These are phyloP conservation scores for Dysidea cf. avara DNA, from an alignment of 37 sponge, comb jelly and placozoan genomes.

Conservation along the genomic window DNA sequence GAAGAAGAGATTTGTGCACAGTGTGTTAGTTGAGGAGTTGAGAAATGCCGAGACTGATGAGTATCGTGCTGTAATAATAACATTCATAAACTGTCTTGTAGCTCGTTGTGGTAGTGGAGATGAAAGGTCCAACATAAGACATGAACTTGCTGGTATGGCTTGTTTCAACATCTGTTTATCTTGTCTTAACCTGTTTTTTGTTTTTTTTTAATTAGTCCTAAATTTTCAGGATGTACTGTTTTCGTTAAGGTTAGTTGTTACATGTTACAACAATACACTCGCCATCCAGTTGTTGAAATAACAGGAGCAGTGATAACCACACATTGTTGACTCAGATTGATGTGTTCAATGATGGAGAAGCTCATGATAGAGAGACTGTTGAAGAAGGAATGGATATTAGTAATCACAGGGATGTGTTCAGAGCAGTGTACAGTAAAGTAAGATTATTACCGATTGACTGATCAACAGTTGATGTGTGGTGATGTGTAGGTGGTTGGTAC, in stretches of 20 bases:
- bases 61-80: constrained; percentile 54
- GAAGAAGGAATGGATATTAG: constrained; percentile 59
- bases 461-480: too few species aligned
- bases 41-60: constrained; percentile 54
- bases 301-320: constrained; percentile 34
- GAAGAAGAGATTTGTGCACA: constrained; percentile 63
- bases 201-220: constrained; percentile 32
- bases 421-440: too few species aligned
- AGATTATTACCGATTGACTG: too few species aligned
- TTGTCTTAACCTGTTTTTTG: too few species aligned
- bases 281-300: background rate
- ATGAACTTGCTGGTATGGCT: too few species aligned
- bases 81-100: constrained; percentile 86
- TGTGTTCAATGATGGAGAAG: constrained; percentile 58
- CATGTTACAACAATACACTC: background rate
- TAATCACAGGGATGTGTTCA: constrained; percentile 57
- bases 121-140: too few species aligned
- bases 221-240: constrained; percentile 38
- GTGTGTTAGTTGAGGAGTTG: constrained; percentile 73
- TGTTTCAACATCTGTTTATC: too few species aligned
- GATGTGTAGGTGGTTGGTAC: too few species aligned
- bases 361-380: constrained; percentile 45
- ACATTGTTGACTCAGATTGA: constrained; percentile 66
- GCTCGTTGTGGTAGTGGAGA: constrained; percentile 33
- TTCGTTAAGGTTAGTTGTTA: constrained; percentile 25